Evolutionary conservation across 1,140 invertebrate species (phyloP).

Genomic region (Drosophila equinoxialis): DNA sequence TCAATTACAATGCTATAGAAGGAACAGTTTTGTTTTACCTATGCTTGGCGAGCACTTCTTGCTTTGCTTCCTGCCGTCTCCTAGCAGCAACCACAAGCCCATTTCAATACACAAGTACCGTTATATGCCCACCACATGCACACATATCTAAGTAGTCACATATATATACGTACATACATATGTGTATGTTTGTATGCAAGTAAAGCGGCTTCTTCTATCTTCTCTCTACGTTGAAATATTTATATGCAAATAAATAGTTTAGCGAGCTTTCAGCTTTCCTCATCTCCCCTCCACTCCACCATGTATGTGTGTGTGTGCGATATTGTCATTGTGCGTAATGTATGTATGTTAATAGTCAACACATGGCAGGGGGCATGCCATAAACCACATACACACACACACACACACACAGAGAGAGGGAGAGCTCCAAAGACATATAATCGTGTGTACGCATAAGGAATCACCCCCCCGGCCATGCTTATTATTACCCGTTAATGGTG

Average conservation of each 20-base stretch:
- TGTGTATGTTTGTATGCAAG: constrained; percentile 12
- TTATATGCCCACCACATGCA: constrained; percentile 23
- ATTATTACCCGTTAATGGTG: constrained; percentile 76
- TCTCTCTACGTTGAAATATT: constrained; percentile 63
- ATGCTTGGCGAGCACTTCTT: neutral
- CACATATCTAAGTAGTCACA: neutral
- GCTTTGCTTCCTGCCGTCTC: neutral
- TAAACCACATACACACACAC: constrained; percentile 47
- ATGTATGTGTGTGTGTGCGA: constrained; percentile 6
- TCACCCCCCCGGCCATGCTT: constrained; percentile 28
- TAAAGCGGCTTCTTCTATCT: constrained; percentile 28
- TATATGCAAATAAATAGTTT: constrained; percentile 81
- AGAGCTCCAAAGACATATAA: neutral
- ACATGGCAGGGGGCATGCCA: constrained; percentile 40
- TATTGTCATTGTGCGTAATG: constrained; percentile 59
- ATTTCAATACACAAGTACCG: constrained; percentile 36
- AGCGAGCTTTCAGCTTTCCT: constrained; percentile 65
- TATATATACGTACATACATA: neutral
- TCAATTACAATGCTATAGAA: constrained; percentile 65
- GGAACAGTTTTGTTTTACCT: constrained; percentile 45
- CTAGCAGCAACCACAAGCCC: neutral
- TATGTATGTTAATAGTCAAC: constrained; percentile 20
- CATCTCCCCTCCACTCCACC: neutral
- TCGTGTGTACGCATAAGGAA: constrained; percentile 1
- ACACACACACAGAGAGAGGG: constrained; percentile 2